Base-by-base conservation (phyloP, 1,140 invertebrate species). In the Yoshiicerus persimilis region DNA sequence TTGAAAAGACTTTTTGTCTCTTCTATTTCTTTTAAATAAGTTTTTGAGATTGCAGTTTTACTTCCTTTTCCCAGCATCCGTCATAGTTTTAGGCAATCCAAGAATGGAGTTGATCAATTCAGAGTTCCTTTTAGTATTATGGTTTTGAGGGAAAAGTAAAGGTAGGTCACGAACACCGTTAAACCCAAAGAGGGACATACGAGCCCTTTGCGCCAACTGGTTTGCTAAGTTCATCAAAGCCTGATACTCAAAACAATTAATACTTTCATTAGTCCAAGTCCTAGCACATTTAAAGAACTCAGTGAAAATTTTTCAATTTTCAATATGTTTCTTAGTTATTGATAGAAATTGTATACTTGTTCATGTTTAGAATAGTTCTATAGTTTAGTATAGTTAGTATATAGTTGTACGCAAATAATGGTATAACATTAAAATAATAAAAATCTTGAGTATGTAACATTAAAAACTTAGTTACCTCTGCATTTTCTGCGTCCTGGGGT, bases 51-150 rank as follows among this genome's bases (percentile, higher is more conserved):
- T 30, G 1, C 9, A n/a, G 16, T 4, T 85, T 56, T 30, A 56
- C 10, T 64, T 64, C 77, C 41, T 62, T 88, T 56, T 88, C 85
- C 95, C 95, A 23, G 95, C 95, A 88, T 95, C 95, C 88, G 95
- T 95, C 93, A 96, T 94, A 87, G 94, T 95, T 90, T 95, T 95
- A 16, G 95, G 95, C 36, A 96, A 91, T 34, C 95, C 94, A 0
- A 96, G 91, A 1, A 96, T 92, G 1, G 95, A 95, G 90, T 96
- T 96, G 87, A 96, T 96, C 6, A 96, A 92, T 90, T 96, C 95
- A 0, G 95, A 95, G 91, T 96, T 96, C 9, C 95, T 93, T 91
- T 96, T 96, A n/a, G n/a, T n/a, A 1, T 91, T 91, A 0, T 86
- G 8, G 36, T 64, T 86, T 27, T 84, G 83, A n/a, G 41, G 39